Evolutionary conservation across 1,140 invertebrate species (phyloP), one percentile per base, ranked within the genome.

Genomic region (Diabrotica undecimpunctata): DNA sequence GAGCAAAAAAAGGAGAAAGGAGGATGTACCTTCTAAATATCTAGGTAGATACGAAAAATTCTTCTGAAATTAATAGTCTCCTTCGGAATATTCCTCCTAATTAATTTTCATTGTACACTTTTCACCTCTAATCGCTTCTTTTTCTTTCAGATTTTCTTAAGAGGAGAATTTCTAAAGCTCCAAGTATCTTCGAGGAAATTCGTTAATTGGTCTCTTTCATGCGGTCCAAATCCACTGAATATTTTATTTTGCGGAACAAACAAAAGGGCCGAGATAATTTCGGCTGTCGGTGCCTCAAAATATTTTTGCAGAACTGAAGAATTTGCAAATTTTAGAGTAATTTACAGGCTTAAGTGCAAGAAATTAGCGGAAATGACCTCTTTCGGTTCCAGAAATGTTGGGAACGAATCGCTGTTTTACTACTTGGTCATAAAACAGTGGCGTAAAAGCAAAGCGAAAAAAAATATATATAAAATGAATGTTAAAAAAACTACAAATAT

Each of bases 61-160:
- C 41, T n/a, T 10, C 8, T 8, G n/a, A 46, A 46, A 46, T 46
- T 46, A n/a, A 46, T 46, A 46, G 41, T n/a, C 41, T 46, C n/a
- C 41, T 46, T n/a, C 8, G n/a, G 41, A 46, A n/a, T 46, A 46
- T 46, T 46, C 25, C 25, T 46, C 41, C 41, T 46, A 46, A 46
- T 46, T 46, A 46, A 46, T 46, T 46, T 46, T 46, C 41, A 46
- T 46, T 46, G 41, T 46, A n/a, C 41, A 46, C 41, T 46, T 46
- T 46, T 46, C 41, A 46, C 41, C 41, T 46, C n/a, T 46, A 46
- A 46, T 46, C 41, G 41, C 41, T 46, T 6, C 41, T 46, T 46
- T 46, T 46, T 46, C 41, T 46, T 46, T 46, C 8, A 46, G 41
- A 46, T 46, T 46, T 46, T 46, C 41, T 6, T 46, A 25, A 25